Base-by-base conservation (phyloP, 2,888 invertebrate genomes). In the Tupiocoris notatus region DNA sequence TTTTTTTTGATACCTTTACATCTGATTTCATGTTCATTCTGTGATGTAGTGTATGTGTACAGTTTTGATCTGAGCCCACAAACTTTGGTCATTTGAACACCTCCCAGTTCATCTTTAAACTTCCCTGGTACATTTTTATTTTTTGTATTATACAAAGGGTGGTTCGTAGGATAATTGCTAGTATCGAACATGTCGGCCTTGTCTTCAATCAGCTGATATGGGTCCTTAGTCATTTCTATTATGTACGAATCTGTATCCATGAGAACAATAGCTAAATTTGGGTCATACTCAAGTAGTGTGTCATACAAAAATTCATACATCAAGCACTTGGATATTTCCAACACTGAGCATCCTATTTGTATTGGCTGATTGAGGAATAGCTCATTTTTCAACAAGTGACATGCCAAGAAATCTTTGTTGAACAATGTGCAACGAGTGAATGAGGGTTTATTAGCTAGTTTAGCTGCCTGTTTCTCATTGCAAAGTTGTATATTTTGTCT, bases 201-300 rank as follows among this genome's bases (percentile, higher is more conserved):
- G 17, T 57, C 39, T 57, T 68, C 56, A 56, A 57, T 68, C 57
- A 68, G 39, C 22, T 68, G 21, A 56, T 68, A 54, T n/a, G 54
- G 57, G 16, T 20, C 57, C 18, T 68, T 20, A 7, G 59, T 59
- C 20, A 20, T 59, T 18, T 68, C 39, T 57, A 58, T 17, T 21
- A 67, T n/a, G 39, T 39, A 39, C 3, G 21, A 21, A 67, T 67
- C 67, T 25, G 67, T 67, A 67, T 67, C 67, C 54, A 67, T 67
- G 16, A 18, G 20, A 16, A 17, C 17, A 6, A 59, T 17, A 39
- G 39, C 39, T 39, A 39, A 39, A 39, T 39, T 39, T 39, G 64
- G n/a, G 20, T 64, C 20, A 20, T 64, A 22, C 3, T 6, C 20
- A 18, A 64, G 12, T 7, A 21, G 54, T 18, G 39, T 67, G 21